Evolutionary conservation across 2,888 invertebrate species (phyloP).

Genomic region (Eupithecia exiguata): DNA sequence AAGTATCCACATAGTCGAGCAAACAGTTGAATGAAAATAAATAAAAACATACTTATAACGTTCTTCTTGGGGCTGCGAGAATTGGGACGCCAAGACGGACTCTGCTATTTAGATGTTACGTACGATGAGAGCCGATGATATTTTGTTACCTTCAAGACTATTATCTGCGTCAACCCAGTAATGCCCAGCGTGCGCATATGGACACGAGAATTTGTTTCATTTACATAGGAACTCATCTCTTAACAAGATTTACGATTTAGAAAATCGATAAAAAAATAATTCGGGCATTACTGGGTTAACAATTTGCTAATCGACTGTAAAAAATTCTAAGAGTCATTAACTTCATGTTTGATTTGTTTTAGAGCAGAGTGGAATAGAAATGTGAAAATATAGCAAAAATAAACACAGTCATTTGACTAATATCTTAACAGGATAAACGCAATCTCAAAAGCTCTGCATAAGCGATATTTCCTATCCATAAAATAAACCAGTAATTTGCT

Average conservation of each 20-base stretch:
- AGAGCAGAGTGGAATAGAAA: no score
- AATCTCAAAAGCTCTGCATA: neutral
- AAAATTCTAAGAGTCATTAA: no score
- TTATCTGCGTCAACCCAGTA: no score
- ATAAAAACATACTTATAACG: conserved; percentile 50
- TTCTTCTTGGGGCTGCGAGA: conserved; percentile 16
- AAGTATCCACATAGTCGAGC: conserved; percentile 51
- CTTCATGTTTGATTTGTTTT: no score
- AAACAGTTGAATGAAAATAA: conserved; percentile 67
- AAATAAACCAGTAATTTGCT: neutral
- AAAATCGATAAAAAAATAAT: no score
- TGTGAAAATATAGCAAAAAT: no score
- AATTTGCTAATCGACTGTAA: no score
- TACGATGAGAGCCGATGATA: neutral
- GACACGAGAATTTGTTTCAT: no score
- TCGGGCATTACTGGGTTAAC: no score
- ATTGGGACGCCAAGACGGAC: neutral
- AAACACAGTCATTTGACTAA: neutral
- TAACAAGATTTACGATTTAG: no score
- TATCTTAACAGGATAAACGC: neutral
- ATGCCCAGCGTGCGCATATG: no score
- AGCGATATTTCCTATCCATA: neutral
- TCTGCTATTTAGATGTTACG: neutral
- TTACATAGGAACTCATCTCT: no score
- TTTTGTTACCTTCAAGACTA: neutral